Base-by-base conservation (phyloP, 2,113 vertebrate genomes). In the Seriola quinqueradiata region DNA sequence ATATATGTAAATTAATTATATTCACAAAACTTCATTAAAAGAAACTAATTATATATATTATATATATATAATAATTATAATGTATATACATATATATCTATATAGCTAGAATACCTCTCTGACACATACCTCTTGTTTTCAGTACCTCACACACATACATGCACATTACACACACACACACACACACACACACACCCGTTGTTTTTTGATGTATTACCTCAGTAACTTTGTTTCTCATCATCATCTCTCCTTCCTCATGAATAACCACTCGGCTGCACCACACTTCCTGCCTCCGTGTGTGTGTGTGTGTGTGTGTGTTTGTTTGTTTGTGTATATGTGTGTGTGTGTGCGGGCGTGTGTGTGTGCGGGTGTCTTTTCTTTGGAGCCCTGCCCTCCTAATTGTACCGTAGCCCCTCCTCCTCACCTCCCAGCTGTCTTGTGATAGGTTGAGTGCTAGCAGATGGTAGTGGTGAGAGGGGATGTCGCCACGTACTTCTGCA, bases 121-220 rank as follows among this genome's bases (percentile, higher is more conserved):
- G 21, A 79, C 70, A 85, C 75, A 63, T 82, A 92, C 90, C 90
- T 91, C 64, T 68, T 84, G 36, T 77, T 75, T 61, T 81, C 46
- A 75, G 87, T 90, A 92, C 87, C 87, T 90, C 92, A 70, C 74
- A 55, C 70, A 66, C 79, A 75, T 52, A 38, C 50, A 77, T 34
- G 36, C 59, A 63, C 61, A 65, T 34, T 21, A 52, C 50, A 52
- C 71, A 9, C 14, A 46, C 21, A 46, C 40, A 74, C 75, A 68
- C 48, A 71, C 54, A 28, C 17, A 52, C 50, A 52, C 71, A 9
- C 75, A 69, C 50, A 71, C 54, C 17, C 65, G 38, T 61, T 79
- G 46, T 57, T 70, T 34, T 65, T 63, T 21, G 0, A 71, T 64
- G 36, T 57, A 68, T 90, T 88, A 89, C 81, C 81, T 88, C 81